Evolutionary conservation across 2,888 invertebrate genomes (phyloP).

Genomic region (Orthosia incerta): DNA sequence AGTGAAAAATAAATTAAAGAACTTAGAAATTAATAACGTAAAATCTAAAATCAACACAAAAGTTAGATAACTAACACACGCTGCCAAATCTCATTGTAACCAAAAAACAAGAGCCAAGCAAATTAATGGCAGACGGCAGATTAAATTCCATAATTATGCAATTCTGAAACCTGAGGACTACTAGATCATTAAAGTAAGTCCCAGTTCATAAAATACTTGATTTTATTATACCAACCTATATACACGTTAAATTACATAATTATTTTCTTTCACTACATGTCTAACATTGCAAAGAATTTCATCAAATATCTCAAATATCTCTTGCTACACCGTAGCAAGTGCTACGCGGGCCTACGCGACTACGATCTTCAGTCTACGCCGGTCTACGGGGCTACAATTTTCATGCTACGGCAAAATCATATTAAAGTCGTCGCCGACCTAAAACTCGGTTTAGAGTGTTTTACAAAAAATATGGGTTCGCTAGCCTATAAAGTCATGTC

Average conservation of each 20-base stretch:
- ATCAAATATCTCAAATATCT: not conserved
- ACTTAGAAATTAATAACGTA: too few species aligned
- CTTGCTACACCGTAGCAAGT: conserved; percentile 24
- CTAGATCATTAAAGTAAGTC: not conserved
- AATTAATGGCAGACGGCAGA: not conserved
- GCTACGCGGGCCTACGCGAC: conserved; percentile 13
- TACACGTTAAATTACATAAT: too few species aligned
- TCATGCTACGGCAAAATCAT: not conserved
- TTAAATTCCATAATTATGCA: not conserved
- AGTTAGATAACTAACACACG: not conserved
- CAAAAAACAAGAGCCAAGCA: too few species aligned
- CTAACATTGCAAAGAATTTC: not conserved
- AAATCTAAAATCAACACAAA: not conserved
- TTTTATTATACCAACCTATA: not conserved
- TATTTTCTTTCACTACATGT: too few species aligned
- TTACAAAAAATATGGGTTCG: not conserved
- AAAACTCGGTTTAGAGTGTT: not conserved
- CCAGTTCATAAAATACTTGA: not conserved
- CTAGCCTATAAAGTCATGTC: not conserved
- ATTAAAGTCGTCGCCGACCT: too few species aligned
- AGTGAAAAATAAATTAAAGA: too few species aligned
- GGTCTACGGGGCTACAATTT: conserved; percentile 1
- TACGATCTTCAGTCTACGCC: conserved; percentile 3
- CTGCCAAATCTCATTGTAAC: not conserved
- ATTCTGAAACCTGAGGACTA: not conserved